Evolutionary conservation across 1,140 invertebrate genomes (phyloP), one percentile per base, ranked within the genome.

Genomic region (Globodera rostochiensis): DNA sequence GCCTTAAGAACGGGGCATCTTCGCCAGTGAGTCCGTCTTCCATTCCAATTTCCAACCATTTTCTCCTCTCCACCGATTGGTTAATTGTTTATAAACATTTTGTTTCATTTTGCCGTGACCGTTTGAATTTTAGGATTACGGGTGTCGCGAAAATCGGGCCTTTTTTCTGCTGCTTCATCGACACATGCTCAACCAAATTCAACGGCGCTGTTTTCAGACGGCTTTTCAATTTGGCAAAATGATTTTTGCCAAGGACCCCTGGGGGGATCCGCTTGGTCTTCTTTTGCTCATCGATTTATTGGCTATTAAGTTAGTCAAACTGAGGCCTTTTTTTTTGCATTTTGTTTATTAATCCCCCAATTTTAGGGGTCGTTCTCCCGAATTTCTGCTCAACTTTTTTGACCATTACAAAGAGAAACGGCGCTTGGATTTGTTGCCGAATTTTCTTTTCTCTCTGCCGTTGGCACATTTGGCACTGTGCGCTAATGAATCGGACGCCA

Each of bases 171-270:
- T 86, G 19, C 25, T 86, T 36, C 79, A 77, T 36, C 73, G 73
- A 13, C 80, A 80, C 73, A n/a, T 87, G 25, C 76, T 85, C 25
- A 60, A 81, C 36, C 64, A 86, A 9, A 19, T 71, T n/a, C 47
- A 85, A 45, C 66, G 71, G 6, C 47, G 73, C 21, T 88, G 84
- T 64, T 87, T 79, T 60, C 57, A 64, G 0, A 80, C 85, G 11
- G 84, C 85, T 69, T 73, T 86, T 8, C 73, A 86, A 46, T 87
- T 87, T 49, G 79, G 86, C 49, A 86, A 86, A 60, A 50, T 86
- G 53, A 45, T 85, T 13, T 85, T 85, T 25, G 50, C 64, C 11
- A 87, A 86, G 45, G 86, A 86, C 45, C 57, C 64, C 6, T 21
- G n/a, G 11, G 71, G 73, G 11, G 84, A 85, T 69, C 85, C 85